Evolutionary conservation across 2,888 invertebrate genomes (phyloP), one percentile per base, ranked within the genome.

Genomic region (Nematopogon swammerdamellus): DNA sequence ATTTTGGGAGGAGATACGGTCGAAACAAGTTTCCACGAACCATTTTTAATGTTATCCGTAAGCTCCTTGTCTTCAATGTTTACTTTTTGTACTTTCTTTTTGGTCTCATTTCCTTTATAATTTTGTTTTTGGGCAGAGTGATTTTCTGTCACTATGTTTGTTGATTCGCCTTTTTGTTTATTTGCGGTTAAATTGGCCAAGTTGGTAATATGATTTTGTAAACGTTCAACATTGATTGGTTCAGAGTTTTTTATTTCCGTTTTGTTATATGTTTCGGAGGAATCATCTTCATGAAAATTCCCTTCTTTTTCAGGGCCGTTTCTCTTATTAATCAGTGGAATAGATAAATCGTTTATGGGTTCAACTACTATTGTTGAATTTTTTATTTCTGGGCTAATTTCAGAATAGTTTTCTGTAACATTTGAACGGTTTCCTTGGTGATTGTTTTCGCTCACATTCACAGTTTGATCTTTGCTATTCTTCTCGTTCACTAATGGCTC

Each of bases 1-100:
- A 58, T 54, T 63, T 75, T 77, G 10, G 81, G 73, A 14, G 84
- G 84, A 18, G 74, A 65, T 16, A 85, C 71, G 1, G 83, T 82
- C 16, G 84, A 76, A 52, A 85, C 80, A 29, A 85, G 67, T 54
- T 83, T 84, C 85, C 85, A 85, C 8, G 80, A 74, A 60, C 68
- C 69, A 55, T 76, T 79, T 52, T 70, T 65, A 54, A 70, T 68
- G 51, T 61, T 72, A 46, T 49, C 46, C 0, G 60, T 58, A 43
- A 75, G 54, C 59, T 79, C 79, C 57, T 75, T 75, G 17, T 76
- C 76, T 49, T 72, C 75, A 47, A 74, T 71, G 50, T 77, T 75
- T 0, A 77, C 70, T 59, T 77, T 77, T 55, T 79, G 79, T 49
- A 77, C 68, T 63, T 77, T 79, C 57, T 77, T 79, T 50, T 49